Percentiles rank a stretch among this genome's conserved stretches.
These are phyloP conservation scores for Odontomyia ornata DNA, from an alignment of 2,888 invertebrate species.

Conservation along the genomic window DNA sequence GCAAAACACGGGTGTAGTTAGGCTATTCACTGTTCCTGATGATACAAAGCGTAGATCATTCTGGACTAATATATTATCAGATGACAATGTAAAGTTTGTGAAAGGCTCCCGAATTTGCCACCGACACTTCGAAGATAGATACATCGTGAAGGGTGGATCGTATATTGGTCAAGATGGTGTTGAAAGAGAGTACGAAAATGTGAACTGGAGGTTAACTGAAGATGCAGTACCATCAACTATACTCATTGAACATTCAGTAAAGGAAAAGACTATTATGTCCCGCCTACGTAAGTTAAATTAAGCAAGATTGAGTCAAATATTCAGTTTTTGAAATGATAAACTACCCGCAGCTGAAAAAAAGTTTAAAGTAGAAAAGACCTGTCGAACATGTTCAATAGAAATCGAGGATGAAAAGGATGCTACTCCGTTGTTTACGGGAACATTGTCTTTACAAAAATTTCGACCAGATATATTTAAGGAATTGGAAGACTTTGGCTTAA, in stretches of 20 bases:
- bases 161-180: background rate
- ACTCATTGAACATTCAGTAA: background rate
- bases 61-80: background rate
- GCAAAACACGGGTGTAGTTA: background rate
- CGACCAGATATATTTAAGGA: conserved; percentile 10
- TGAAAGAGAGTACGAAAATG: background rate
- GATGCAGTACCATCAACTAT: background rate
- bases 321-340: too few relatives aligned
- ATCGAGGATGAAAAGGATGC: background rate
- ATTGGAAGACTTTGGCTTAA: background rate
- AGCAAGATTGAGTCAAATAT: too few relatives aligned
- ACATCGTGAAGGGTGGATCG: background rate
- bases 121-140: background rate
- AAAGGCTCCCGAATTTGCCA: conserved; percentile 8
- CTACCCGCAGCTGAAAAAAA: background rate
- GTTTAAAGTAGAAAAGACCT: background rate
- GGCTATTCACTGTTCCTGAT: background rate
- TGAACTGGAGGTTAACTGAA: background rate
- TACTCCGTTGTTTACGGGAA: background rate
- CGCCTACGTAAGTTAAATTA: background rate
- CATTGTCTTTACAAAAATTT: conserved; percentile 13
- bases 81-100: background rate
- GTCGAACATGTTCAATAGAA: conserved; percentile 17
- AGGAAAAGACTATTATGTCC: background rate
- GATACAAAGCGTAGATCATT: background rate